Evolutionary conservation across 1,140 invertebrate species (phyloP), one percentile per base, ranked within the genome.

Genomic region (Pinna nobilis): DNA sequence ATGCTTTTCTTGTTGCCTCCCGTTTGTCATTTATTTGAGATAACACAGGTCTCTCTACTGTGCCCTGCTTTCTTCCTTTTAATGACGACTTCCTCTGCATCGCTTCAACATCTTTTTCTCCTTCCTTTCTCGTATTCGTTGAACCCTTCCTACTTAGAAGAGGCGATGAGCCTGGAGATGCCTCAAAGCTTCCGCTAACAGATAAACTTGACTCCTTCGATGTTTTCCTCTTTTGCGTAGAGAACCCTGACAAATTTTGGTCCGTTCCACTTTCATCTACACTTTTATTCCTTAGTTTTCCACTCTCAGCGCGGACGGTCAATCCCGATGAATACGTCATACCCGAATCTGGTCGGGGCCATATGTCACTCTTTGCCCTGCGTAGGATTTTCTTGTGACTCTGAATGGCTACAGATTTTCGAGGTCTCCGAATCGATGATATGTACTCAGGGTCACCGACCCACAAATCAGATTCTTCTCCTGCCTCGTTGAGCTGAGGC

Each of bases 401-500:
- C 47, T 61, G 57, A 23, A 68, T 65, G 23, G 72, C 57, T 2
- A 68, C 49, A 0, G 65, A 65, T 61, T 74, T 74, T 30, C 72
- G 32, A 1, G 72, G 72, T 63, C 72, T n/a, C 1, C 72, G 55
- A 13, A 74, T 63, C 3, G 72, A 74, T 2, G 65, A 37, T 25
- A 66, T 74, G 51, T 60, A 60, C 30, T 74, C 72, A 20, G 55
- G 65, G 39, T 74, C 64, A 23, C 65, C 72, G 25, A 41, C 65
- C 65, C 65, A 74, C 32, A 69, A 15, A 32, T 53, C 53, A 49
- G 32, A 50, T 4, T 63, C 35, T 11, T 63, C 65, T 33, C 25
- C 41, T 25, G 50, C 9, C 18, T 32, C 25, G 4, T 33, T 35
- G 35, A 33, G 50, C 3, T 47, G 55, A 20, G 53, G 41, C 1